A percentile compares a stretch with the other conserved stretches of the same genome.
These are phyloP conservation scores for Aelia acuminata DNA, from an alignment of 2,888 invertebrate species.

Conservation along the genomic window DNA sequence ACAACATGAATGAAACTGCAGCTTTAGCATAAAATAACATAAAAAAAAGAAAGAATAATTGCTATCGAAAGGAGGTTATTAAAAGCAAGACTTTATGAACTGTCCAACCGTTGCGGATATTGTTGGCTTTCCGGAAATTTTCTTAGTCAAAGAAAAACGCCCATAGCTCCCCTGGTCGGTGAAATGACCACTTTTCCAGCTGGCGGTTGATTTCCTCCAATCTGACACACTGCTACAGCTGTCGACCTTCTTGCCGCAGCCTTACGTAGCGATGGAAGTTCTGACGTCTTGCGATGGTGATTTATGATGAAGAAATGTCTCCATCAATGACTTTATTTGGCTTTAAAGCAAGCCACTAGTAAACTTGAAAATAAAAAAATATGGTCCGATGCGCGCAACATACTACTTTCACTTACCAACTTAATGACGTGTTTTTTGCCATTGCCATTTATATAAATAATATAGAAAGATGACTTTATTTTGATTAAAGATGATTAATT, in stretches of 20 bases:
- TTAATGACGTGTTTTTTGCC: too few species aligned
- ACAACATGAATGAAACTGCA: too few species aligned
- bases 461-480: too few species aligned
- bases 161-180: neutral
- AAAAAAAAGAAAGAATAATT: neutral
- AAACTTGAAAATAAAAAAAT: neutral
- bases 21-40: too few species aligned
- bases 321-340: neutral
- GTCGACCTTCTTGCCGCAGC: neutral
- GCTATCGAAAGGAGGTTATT: neutral
- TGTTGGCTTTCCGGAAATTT: slow-evolving; percentile 30
- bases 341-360: neutral
- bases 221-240: neutral
- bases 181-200: slow-evolving; percentile 23
- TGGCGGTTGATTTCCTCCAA: slow-evolving; percentile 6
- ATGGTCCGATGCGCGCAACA: too few species aligned
- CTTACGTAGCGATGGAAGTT: neutral
- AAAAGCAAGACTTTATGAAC: neutral
- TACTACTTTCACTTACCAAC: too few species aligned
- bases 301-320: neutral
- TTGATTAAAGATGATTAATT: too few species aligned
- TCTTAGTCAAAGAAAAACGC: neutral
- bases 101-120: neutral
- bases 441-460: too few species aligned
- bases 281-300: neutral